Base-by-base conservation (phyloP, 2,888 invertebrate genomes). In the Eurois occulta region DNA sequence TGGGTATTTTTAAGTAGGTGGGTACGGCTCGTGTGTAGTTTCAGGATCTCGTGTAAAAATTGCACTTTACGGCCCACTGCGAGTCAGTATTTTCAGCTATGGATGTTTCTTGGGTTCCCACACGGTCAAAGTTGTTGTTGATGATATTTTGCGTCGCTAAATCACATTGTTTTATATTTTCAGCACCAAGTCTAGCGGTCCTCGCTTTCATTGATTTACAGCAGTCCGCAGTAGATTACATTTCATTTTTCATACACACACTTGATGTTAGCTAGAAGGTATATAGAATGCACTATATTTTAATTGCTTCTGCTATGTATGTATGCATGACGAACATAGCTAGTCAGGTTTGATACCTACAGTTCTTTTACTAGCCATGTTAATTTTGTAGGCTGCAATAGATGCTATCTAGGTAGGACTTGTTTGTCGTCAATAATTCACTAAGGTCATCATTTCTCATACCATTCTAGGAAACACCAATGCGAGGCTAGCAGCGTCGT, bases 391-490 rank as follows among this genome's bases (percentile, higher is more conserved):
- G 78, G 76, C 78, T 81, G 80, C 83, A 89, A 85, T 78, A 81
- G 21, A 75, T 35, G 35, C 73, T 67, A 76, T 71, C 86, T 90
- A 89, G 83, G 86, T 89, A 86, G 87, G 80, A 89, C 83, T 87
- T 92, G 90, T 93, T 92, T 92, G 90, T 86, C 91, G 86, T 93
- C 92, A 91, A 91, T 93, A 93, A 92, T 91, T 90, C 75, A 87
- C 87, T 85, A 83, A 90, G 92, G 91, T 88, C 91, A 93, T 91
- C 83, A 87, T 88, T 89, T 86, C 93, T 92, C 94, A 94, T 91
- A 92, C 94, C 94, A 93, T 91, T 86, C 81, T 82, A 81, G 77
- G 86, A 86, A 90, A 91, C 91, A 92, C 96, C 96, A 96, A 96
- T 95, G 92, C 94, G 91, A 89, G 87, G 83, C 89, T 80, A 90